Base-by-base conservation (phyloP, 2,797 vertebrate species). In the Rhadinocentrus ornatus region DNA sequence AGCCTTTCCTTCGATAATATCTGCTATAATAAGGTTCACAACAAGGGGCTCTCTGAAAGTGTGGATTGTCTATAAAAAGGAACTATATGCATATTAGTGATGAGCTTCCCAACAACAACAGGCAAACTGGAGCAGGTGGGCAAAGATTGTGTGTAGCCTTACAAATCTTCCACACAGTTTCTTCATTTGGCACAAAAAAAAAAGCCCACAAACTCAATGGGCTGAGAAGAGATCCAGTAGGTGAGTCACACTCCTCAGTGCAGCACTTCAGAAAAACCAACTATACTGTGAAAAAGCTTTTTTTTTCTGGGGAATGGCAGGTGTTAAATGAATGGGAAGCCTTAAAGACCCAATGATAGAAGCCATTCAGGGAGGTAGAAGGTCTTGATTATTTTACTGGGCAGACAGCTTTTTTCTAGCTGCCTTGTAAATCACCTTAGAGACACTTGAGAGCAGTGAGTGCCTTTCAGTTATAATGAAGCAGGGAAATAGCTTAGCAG, bases 11-110 rank as follows among this genome's bases (percentile, higher is more conserved):
- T 34, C 32, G 15, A 66, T 13, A 46, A 20, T 39, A 41, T 6
- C 0, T 16, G 12, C 29, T 31, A 35, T 52, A 57, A 53, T 13
- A 61, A 56, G 62, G 62, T 58, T 31, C 34, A 65, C 53, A 61
- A 2, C 35, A 61, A 44, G 26, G 35, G 66, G 20, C 72, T 61
- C 46, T 61, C 57, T 44, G 62, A 71, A 66, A 16, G 52, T 66
- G 71, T 61, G 80, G 91, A 92, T 90, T 90, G 91, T 92, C 90
- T 78, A 44, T 41, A 73, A 81, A 82, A 74, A 71, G 31, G 27
- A 39, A 61, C 37, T 31, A 66, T 66, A 83, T 75, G 78, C 77
- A 78, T 79, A 75, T 60, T 22, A 48, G 65, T 35, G 68, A 81
- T 12, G 66, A 46, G 26, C 68, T 71, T 77, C 67, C 62, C 2